Percentiles rank a stretch among this genome's conserved stretches.
Evolutionary conservation across 2,797 vertebrate species (phyloP).

Genomic region (Gymnothorax javanicus): DNA sequence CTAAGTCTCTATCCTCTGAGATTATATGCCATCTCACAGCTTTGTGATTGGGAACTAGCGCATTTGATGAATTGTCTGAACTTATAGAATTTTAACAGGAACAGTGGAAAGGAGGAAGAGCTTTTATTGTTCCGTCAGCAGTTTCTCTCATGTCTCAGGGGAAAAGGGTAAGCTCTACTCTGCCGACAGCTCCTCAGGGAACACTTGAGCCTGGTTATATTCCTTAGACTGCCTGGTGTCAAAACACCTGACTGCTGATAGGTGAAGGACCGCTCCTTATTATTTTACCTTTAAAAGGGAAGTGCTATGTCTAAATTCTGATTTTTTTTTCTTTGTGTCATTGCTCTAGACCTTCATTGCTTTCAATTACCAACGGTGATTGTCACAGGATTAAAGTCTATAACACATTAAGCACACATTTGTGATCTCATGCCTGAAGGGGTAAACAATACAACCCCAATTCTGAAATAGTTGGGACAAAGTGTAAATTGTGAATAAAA

Average conservation of each 20-base stretch:
- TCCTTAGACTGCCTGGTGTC: not conserved
- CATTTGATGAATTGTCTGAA: constrained; percentile 52
- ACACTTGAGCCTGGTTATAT: constrained; percentile 4
- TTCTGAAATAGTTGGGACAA: too few relatives aligned
- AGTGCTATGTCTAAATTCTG: not conserved
- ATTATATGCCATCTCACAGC: constrained; percentile 47
- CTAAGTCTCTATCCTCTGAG: constrained; percentile 57
- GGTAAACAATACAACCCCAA: too few relatives aligned
- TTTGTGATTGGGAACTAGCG: constrained; percentile 51
- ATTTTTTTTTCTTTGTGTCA: not conserved
- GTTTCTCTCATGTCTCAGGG: not conserved
- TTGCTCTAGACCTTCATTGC: too few relatives aligned
- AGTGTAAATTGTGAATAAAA: too few relatives aligned
- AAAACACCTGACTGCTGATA: constrained; percentile 4
- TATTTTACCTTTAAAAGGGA: not conserved
- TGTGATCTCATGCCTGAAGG: too few relatives aligned
- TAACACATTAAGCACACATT: too few relatives aligned
- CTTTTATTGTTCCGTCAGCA: constrained; percentile 2
- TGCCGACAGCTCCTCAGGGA: not conserved
- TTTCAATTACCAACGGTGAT: too few relatives aligned
- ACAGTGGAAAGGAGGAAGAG: constrained; percentile 18
- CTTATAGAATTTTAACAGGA: constrained; percentile 47
- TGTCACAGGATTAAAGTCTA: too few relatives aligned
- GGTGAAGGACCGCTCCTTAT: not conserved
- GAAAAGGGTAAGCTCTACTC: constrained; percentile 31